phyloP scores from a whole-genome alignment of 2,797 vertebrate species.

The Muraenolepis orangiensis region DNA sequence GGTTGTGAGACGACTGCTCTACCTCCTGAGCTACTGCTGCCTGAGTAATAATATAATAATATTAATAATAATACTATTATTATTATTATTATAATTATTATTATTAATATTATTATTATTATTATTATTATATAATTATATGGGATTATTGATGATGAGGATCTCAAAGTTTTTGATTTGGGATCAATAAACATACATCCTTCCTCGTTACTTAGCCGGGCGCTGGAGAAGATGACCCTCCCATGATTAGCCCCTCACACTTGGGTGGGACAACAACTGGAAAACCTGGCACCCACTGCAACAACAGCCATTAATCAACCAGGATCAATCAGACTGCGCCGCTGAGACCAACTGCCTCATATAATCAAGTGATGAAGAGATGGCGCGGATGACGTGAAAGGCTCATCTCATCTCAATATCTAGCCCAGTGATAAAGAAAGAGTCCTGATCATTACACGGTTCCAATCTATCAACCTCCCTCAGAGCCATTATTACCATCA shows the following conservation, averaged over 20 bases:
- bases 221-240: conserved; percentile 27
- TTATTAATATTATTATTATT: too few species aligned
- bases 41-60: too few species aligned
- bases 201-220: conserved; percentile 26
- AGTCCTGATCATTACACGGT: neutral
- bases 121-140: too few species aligned
- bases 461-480: neutral
- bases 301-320: neutral
- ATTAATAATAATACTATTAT: too few species aligned
- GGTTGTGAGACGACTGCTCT: too few species aligned
- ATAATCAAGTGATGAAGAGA: conserved; percentile 15
- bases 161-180: too few species aligned
- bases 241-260: conserved; percentile 38
- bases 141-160: too few species aligned
- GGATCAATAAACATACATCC: neutral
- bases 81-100: too few species aligned
- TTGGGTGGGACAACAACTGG: conserved; percentile 36
- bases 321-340: conserved; percentile 43
- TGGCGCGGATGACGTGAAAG: neutral
- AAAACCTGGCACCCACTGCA: conserved; percentile 31
- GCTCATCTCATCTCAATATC: neutral
- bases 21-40: too few species aligned
- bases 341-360: conserved; percentile 26
- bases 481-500: neutral
- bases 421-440: conserved; percentile 1